Percentiles rank a stretch among this genome's conserved stretches.
Evolutionary conservation across 2,797 vertebrate genomes (phyloP).

Genomic region (Sebastes trivittatus): DNA sequence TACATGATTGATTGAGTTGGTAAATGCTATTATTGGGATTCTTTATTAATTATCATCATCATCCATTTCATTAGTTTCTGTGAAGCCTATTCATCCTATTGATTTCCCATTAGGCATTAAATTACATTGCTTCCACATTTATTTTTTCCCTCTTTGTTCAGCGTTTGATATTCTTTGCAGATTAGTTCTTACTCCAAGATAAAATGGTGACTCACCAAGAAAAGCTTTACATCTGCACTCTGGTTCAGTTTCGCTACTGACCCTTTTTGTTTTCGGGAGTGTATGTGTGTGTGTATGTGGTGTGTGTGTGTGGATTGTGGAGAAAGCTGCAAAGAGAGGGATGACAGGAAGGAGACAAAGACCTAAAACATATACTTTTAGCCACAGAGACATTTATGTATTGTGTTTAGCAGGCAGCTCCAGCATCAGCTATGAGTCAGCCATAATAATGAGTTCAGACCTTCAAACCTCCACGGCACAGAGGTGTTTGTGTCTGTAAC

Average conservation of each 20-base stretch:
- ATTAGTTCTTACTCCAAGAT: slow-evolving; percentile 3
- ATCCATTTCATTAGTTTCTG: slow-evolving; percentile 16
- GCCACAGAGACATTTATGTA: slow-evolving; percentile 5
- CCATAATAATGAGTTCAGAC: slow-evolving; percentile 35
- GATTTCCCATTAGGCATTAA: slow-evolving; percentile 31
- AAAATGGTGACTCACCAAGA: slow-evolving; percentile 28
- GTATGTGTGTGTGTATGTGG: background rate
- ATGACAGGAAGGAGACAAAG: slow-evolving; percentile 9
- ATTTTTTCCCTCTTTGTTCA: background rate
- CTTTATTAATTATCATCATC: slow-evolving; percentile 23
- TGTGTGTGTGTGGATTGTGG: background rate
- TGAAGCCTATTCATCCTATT: slow-evolving; percentile 14
- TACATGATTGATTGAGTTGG: slow-evolving; percentile 20
- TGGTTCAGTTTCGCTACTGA: slow-evolving; percentile 9
- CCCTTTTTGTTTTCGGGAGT: background rate
- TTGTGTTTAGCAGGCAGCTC: slow-evolving; percentile 20
- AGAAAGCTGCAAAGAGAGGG: background rate
- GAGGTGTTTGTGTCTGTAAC: slow-evolving; percentile 22
- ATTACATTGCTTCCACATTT: background rate
- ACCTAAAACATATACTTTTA: slow-evolving; percentile 3
- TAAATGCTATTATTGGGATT: slow-evolving; percentile 9
- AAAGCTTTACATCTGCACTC: slow-evolving; percentile 16
- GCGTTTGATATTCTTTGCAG: background rate
- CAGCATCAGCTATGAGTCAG: slow-evolving; percentile 43
- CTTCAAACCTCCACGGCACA: slow-evolving; percentile 14